phyloP scores from a whole-genome alignment of 1,140 invertebrate species.

The Solenopsis fugax region DNA sequence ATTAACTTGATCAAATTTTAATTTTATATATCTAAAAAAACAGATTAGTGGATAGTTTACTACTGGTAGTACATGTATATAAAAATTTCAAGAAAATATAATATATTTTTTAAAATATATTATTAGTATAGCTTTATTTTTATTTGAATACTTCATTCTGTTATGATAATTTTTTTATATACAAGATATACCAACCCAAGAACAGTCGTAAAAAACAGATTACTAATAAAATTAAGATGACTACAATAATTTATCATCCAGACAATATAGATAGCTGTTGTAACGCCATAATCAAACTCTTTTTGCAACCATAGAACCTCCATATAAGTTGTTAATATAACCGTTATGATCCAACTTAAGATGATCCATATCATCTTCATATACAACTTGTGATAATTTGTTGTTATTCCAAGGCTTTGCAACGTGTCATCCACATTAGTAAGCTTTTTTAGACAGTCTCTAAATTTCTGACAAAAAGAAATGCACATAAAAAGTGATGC shows the following conservation, averaged over 20 bases:
- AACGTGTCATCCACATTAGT: slow-evolving; percentile 9
- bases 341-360: background rate
- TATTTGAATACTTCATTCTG: background rate
- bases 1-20: slow-evolving; percentile 35
- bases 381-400: slow-evolving; percentile 24
- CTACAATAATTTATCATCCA: background rate
- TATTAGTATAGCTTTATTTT: background rate
- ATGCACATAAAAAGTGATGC: background rate
- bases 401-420: background rate
- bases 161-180: background rate
- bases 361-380: background rate
- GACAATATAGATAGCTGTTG: background rate
- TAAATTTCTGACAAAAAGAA: slow-evolving; percentile 6
- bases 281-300: background rate
- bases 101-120: background rate
- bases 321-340: background rate
- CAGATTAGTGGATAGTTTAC: background rate
- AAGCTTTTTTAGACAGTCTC: background rate
- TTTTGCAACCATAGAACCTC: background rate
- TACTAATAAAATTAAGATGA: background rate
- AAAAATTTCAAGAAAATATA: background rate
- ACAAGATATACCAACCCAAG: slow-evolving; percentile 1
- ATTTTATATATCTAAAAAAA: slow-evolving; percentile 12
- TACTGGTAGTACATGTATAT: background rate
- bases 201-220: background rate